Conservation (phyloP, 2,888 invertebrate genomes). For the Hypercompe scribonia region DNA sequence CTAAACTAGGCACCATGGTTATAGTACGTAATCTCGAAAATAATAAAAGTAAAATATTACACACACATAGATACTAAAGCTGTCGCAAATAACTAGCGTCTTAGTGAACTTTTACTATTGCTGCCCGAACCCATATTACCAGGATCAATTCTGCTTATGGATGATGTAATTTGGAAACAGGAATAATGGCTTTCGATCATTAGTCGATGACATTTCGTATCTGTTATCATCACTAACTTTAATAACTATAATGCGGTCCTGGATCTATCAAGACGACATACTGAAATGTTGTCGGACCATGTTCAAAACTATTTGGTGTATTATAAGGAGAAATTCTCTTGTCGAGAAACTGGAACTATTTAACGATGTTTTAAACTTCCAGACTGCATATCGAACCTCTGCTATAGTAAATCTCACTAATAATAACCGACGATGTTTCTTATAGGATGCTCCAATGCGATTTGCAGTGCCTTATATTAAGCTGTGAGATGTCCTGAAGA, state of each 20-base stretch:
- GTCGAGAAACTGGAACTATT: neutral
- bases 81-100: neutral
- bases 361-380: neutral
- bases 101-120: neutral
- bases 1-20: too few relatives aligned
- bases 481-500: neutral
- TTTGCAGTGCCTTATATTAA: neutral
- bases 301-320: neutral
- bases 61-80: too few relatives aligned
- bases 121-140: too few relatives aligned
- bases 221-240: neutral
- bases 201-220: neutral
- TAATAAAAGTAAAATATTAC: too few relatives aligned
- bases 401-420: neutral
- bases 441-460: neutral
- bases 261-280: neutral
- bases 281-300: neutral
- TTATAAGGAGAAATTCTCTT: neutral
- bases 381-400: neutral
- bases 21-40: too few relatives aligned
- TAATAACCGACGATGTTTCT: neutral
- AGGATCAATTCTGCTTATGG: too few relatives aligned
- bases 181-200: neutral
- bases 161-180: neutral
- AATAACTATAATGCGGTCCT: neutral